These are phyloP conservation scores for Myotis davidii DNA, from an alignment of 2,113 vertebrate species.

Conservation along the genomic window DNA sequence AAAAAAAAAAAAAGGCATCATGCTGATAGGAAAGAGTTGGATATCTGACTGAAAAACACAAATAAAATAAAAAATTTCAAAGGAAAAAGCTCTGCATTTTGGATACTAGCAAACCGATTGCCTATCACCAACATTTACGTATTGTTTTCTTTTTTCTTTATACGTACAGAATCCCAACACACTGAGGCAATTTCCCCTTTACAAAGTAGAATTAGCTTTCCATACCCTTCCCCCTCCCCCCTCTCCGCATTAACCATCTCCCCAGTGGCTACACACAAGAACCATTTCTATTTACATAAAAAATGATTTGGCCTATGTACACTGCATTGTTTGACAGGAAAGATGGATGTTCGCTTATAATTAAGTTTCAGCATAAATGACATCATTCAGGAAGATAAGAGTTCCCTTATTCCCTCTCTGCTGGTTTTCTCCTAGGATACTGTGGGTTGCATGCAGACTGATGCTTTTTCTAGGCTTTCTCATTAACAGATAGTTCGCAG, in stretches of 20 bases:
- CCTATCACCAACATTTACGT: not conserved
- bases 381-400: conserved; percentile 77
- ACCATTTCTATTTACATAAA: conserved; percentile 81
- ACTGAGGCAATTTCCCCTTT: conserved; percentile 49
- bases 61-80: not conserved
- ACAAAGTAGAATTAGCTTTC: conserved; percentile 60
- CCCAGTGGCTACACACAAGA: conserved; percentile 61
- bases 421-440: conserved; percentile 52
- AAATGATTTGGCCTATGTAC: conserved; percentile 78
- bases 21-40: conserved; percentile 1
- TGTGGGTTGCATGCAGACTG: not conserved
- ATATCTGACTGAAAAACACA: not conserved
- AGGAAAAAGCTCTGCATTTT: conserved; percentile 1
- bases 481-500: not conserved
- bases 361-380: conserved; percentile 80
- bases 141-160: not conserved
- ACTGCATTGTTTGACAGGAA: conserved; percentile 77
- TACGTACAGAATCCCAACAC: conserved; percentile 43
- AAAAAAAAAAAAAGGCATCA: not conserved
- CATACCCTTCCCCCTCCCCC: not conserved
- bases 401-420: conserved; percentile 59
- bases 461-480: conserved; percentile 54
- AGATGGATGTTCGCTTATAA: conserved; percentile 80
- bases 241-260: conserved; percentile 30
- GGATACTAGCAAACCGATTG: not conserved